A percentile compares a stretch with the other conserved stretches of the same genome.
Conservation (phyloP, 2,113 vertebrate species). For the Dasyprocta punctata region DNA sequence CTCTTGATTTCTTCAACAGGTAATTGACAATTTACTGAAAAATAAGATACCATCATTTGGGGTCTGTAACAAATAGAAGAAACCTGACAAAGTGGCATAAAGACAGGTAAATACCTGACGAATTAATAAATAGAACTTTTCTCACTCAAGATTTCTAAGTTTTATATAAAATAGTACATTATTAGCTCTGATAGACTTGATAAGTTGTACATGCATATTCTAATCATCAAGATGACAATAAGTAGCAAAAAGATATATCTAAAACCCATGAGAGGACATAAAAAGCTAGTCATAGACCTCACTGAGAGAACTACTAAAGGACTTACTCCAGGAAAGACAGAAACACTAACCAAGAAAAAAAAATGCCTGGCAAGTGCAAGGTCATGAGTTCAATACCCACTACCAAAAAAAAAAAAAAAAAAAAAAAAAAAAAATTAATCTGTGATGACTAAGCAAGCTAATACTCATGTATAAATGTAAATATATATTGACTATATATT, state of each 20-base stretch:
- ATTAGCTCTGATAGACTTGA: not conserved
- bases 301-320: not conserved
- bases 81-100: not conserved
- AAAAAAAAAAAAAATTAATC: not conserved
- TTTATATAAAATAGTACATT: not conserved
- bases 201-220: not conserved
- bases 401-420: not conserved
- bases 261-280: not conserved
- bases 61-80: not conserved
- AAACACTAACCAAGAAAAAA: not conserved
- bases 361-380: no score
- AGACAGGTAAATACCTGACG: not conserved
- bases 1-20: not conserved
- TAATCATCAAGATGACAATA: not conserved
- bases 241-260: not conserved
- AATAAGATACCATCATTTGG: not conserved
- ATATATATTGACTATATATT: not conserved
- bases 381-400: no score
- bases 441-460: not conserved
- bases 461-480: not conserved
- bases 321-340: not conserved
- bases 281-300: not conserved
- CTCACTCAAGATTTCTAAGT: not conserved
- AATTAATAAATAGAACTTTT: not conserved
- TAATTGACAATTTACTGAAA: not conserved